phyloP scores from a whole-genome alignment of 2,113 vertebrate species.

The Pterocles gutturalis region DNA sequence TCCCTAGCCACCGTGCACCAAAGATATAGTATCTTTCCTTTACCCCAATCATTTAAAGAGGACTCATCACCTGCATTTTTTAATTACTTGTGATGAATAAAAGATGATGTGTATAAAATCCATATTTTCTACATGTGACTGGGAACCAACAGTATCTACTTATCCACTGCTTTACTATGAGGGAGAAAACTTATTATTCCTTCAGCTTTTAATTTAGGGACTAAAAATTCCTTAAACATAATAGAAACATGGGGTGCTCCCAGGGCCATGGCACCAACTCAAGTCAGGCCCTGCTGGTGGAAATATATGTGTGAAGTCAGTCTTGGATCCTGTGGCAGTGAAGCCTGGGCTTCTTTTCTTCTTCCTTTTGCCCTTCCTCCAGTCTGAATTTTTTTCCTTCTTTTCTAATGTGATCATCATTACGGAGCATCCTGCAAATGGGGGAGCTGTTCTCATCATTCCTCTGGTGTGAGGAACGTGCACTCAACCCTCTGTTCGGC shows the following conservation, averaged over 20 bases:
- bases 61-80: not conserved
- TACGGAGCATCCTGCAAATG: not conserved
- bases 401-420: not conserved
- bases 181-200: not conserved
- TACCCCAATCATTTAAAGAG: not conserved
- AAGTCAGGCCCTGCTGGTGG: not conserved
- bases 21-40: not conserved
- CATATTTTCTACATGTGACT: not conserved
- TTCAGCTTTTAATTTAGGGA: not conserved
- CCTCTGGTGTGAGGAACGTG: rapidly evolving
- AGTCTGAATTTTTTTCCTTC: not conserved
- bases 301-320: rapidly evolving
- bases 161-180: not conserved
- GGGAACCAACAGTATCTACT: not conserved
- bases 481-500: rapidly evolving
- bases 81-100: not conserved
- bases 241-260: not conserved
- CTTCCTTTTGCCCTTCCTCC: not conserved
- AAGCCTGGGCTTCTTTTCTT: not conserved
- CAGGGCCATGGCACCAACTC: not conserved
- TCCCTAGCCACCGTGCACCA: not conserved
- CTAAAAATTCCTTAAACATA: not conserved
- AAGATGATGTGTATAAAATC: not conserved
- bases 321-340: not conserved
- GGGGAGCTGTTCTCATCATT: rapidly evolving